phyloP scores from a whole-genome alignment of 2,113 vertebrate species.

The Cyprinodon variegatus region DNA sequence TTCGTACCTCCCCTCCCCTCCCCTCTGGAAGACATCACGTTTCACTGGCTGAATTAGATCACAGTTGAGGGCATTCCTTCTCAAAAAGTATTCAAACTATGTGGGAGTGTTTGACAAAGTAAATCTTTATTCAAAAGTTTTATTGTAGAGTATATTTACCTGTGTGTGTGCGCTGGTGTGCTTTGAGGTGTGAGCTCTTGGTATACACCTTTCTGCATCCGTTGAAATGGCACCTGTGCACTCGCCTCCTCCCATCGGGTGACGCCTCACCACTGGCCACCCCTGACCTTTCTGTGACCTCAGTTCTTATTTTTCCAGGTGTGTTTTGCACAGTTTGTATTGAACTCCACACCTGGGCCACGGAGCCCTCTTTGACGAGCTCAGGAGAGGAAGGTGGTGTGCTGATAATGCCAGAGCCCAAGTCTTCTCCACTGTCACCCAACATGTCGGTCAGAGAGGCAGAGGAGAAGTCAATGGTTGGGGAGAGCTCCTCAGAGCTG shows the following conservation, averaged over 20 bases:
- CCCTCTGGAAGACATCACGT: slow-evolving; percentile 61
- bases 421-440: slow-evolving; percentile 84
- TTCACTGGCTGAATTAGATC: slow-evolving; percentile 71
- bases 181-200: slow-evolving; percentile 99
- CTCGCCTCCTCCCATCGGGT: slow-evolving; percentile 88
- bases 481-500: slow-evolving; percentile 92
- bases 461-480: slow-evolving; percentile 87
- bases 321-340: slow-evolving; percentile 85
- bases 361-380: slow-evolving; percentile 83
- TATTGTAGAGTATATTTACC: slow-evolving; percentile 55
- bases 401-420: slow-evolving; percentile 85
- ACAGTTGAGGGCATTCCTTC: slow-evolving; percentile 62
- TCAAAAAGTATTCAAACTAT: slow-evolving; percentile 66
- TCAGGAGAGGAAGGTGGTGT: slow-evolving; percentile 94
- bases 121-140: not conserved
- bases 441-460: slow-evolving; percentile 85
- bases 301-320: slow-evolving; percentile 86
- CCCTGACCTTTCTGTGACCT: slow-evolving; percentile 81
- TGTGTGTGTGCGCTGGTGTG: slow-evolving; percentile 98
- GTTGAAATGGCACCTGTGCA: slow-evolving; percentile 95
- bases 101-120: not conserved
- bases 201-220: slow-evolving; percentile 99
- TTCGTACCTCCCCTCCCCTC: not conserved
- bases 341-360: slow-evolving; percentile 85
- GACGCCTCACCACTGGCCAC: slow-evolving; percentile 85